Evolutionary conservation across 2,113 vertebrate genomes (phyloP).

Genomic region (Colossoma macropomum): DNA sequence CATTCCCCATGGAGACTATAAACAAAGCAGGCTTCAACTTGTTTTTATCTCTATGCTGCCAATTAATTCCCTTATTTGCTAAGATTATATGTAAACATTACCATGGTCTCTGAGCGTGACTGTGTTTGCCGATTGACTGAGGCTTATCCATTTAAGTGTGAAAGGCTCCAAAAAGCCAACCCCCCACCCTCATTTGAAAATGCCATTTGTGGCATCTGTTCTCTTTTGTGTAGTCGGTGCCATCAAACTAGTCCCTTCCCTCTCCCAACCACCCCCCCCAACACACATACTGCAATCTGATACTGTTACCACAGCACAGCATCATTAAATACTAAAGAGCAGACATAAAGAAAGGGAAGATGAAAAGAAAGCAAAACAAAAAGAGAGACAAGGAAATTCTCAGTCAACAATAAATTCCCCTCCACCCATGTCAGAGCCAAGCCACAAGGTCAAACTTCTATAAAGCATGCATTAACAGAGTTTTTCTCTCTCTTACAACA

Average conservation of each 20-base stretch:
- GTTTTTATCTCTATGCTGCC: slow-evolving; percentile 17
- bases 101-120: slow-evolving; percentile 12
- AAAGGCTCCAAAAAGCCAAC: slow-evolving; percentile 51
- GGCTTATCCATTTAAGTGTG: slow-evolving; percentile 52
- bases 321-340: slow-evolving; percentile 59
- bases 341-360: slow-evolving; percentile 47
- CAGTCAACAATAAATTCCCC: slow-evolving; percentile 14
- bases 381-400: slow-evolving; percentile 7
- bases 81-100: slow-evolving; percentile 35
- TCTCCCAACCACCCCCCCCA: slow-evolving; percentile 17
- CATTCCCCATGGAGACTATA: slow-evolving; percentile 12
- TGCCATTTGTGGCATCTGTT: slow-evolving; percentile 65
- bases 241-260: slow-evolving; percentile 54
- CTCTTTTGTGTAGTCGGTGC: slow-evolving; percentile 56
- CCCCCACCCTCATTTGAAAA: slow-evolving; percentile 57
- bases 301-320: slow-evolving; percentile 55
- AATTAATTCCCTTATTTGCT: slow-evolving; percentile 36
- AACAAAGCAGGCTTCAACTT: slow-evolving; percentile 27
- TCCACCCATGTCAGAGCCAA: background rate
- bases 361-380: slow-evolving; percentile 33
- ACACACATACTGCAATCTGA: slow-evolving; percentile 54
- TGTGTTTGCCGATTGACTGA: slow-evolving; percentile 65
- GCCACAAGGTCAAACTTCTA: slow-evolving; percentile 6
- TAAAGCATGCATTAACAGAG: slow-evolving; percentile 31
- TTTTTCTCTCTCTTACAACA: background rate